phyloP scores from a whole-genome alignment of 1,140 invertebrate species.

The Papilio glaucus region DNA sequence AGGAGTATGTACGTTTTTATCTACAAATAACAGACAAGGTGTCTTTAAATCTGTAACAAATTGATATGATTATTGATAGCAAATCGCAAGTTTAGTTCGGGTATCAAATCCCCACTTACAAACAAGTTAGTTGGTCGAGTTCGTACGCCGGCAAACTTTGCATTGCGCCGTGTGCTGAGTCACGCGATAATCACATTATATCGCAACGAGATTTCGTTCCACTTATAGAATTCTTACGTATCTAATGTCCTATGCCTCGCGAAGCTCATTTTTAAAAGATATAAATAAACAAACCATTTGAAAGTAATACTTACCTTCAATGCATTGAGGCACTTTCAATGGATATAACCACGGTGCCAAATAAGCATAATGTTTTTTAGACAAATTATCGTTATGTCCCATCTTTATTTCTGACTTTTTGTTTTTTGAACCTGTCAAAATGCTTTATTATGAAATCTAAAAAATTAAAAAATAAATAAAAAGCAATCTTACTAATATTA shows the following conservation, averaged over 20 bases:
- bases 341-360: too few relatives aligned
- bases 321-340: too few relatives aligned
- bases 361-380: too few relatives aligned
- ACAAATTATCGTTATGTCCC: too few relatives aligned
- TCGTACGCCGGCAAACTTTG: slow-evolving; percentile 17
- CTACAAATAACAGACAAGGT: not conserved
- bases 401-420: too few relatives aligned
- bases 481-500: too few relatives aligned
- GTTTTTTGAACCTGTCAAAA: too few relatives aligned
- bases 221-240: slow-evolving; percentile 30
- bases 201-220: slow-evolving; percentile 32
- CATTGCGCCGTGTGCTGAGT: slow-evolving; percentile 3
- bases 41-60: not conserved
- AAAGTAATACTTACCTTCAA: too few relatives aligned
- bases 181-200: slow-evolving; percentile 33
- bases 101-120: slow-evolving; percentile 25
- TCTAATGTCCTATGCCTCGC: slow-evolving; percentile 1
- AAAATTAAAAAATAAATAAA: too few relatives aligned
- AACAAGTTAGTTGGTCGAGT: slow-evolving; percentile 23
- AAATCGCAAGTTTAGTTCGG: slow-evolving; percentile 9
- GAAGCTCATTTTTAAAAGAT: not conserved
- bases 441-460: too few relatives aligned
- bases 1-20: too few relatives aligned
- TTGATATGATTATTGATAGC: not conserved
- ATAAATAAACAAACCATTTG: not conserved